Percentiles rank a stretch among this genome's conserved stretches.
phyloP scores from a whole-genome alignment of 1,140 invertebrate genomes.

The Lucilia sericata region DNA sequence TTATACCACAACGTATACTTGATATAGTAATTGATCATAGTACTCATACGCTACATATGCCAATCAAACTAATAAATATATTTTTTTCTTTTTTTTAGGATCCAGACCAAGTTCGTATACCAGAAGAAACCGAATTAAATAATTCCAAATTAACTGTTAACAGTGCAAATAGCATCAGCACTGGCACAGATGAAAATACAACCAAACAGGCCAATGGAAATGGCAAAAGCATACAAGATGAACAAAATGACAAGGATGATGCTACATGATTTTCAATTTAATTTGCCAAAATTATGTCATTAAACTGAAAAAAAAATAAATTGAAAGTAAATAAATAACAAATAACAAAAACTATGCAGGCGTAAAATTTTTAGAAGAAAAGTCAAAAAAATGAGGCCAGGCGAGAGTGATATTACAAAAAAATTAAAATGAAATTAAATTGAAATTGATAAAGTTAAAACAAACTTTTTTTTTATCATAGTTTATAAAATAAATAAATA shows the following conservation, averaged over 20 bases:
- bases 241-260: constrained; percentile 49
- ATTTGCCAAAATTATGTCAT: neutral
- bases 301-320: neutral
- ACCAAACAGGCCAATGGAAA: constrained; percentile 54
- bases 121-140: constrained; percentile 64
- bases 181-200: constrained; percentile 47
- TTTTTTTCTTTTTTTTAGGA: constrained; percentile 51
- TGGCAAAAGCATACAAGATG: constrained; percentile 49
- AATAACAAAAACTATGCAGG: neutral
- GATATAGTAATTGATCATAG: neutral
- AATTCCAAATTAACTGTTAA: constrained; percentile 59
- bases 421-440: neutral
- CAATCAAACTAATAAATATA: constrained; percentile 5
- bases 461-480: neutral
- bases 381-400: neutral
- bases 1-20: constrained; percentile 11
- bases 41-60: neutral
- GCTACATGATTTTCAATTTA: constrained; percentile 53
- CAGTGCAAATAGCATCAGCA: constrained; percentile 33
- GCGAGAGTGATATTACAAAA: neutral
- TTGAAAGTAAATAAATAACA: neutral
- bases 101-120: constrained; percentile 62
- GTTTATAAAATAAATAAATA: neutral
- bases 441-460: neutral
- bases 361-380: neutral